These are phyloP conservation scores for Pollenia angustigena DNA, from an alignment of 2,888 invertebrate genomes.

Conservation along the genomic window DNA sequence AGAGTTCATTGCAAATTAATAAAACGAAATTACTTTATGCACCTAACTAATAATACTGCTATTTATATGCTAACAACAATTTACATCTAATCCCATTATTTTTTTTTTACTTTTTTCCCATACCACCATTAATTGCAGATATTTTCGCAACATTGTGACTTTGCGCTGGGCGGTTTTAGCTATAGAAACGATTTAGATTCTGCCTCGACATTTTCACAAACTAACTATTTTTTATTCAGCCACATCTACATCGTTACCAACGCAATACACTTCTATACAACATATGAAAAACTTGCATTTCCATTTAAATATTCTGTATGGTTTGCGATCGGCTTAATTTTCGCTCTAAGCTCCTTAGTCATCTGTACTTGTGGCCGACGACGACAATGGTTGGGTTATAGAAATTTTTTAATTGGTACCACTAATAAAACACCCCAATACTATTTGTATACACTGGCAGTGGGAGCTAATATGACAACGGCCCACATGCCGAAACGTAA, in stretches of 20 bases:
- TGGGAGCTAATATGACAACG: constrained; percentile 74
- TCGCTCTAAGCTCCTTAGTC: constrained; percentile 73
- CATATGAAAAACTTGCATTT: constrained; percentile 78
- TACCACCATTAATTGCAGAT: constrained; percentile 74
- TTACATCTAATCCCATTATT: neutral
- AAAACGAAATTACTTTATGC: no score
- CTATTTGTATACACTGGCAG: constrained; percentile 74
- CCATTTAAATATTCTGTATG: constrained; percentile 78
- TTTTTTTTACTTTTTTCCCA: neutral
- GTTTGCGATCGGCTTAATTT: constrained; percentile 73
- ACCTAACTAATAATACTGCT: neutral
- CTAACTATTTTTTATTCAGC: constrained; percentile 78
- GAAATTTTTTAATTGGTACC: constrained; percentile 75
- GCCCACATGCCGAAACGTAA: constrained; percentile 74
- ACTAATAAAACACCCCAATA: constrained; percentile 73
- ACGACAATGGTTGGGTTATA: constrained; percentile 75
- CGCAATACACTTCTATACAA: constrained; percentile 75
- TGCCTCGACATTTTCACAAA: constrained; percentile 76
- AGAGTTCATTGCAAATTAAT: no score
- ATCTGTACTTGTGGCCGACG: constrained; percentile 54
- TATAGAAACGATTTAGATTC: constrained; percentile 74
- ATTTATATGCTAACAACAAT: neutral
- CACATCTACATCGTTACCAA: constrained; percentile 78
- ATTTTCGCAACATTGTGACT: constrained; percentile 76
- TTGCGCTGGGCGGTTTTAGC: constrained; percentile 78